Conservation (phyloP, 2,888 invertebrate genomes). For the Drosophila merina region DNA sequence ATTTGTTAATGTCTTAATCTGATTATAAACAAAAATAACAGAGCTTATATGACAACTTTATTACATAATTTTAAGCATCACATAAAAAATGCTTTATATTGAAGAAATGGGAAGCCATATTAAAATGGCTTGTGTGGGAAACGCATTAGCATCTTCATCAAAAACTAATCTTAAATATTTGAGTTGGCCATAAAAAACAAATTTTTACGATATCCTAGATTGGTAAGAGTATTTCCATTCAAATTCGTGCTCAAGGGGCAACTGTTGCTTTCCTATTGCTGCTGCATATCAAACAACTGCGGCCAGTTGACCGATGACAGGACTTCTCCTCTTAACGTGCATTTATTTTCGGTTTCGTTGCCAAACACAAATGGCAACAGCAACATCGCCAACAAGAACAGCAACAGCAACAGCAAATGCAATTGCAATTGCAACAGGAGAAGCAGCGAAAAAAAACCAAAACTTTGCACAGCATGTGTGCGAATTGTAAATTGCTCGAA, state of each 20-base stretch:
- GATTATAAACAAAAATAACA: not conserved
- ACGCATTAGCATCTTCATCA: slow-evolving; percentile 1
- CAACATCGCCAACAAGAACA: not conserved
- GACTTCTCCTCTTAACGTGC: slow-evolving; percentile 63
- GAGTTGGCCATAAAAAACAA: not conserved
- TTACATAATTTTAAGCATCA: not conserved
- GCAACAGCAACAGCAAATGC: slow-evolving; percentile 12
- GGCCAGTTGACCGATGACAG: slow-evolving; percentile 73
- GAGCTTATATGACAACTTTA: not conserved
- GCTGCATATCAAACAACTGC: slow-evolving; percentile 73
- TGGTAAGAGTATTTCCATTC: slow-evolving; percentile 20
- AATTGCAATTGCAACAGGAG: slow-evolving; percentile 21
- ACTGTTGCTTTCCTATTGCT: slow-evolving; percentile 47
- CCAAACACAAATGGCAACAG: slow-evolving; percentile 39
- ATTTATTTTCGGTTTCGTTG: slow-evolving; percentile 76
- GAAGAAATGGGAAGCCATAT: not conserved
- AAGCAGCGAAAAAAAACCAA: not conserved
- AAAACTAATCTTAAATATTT: slow-evolving; percentile 1
- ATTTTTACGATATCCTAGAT: not conserved
- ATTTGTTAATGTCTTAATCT: not conserved
- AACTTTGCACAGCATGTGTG: slow-evolving; percentile 70
- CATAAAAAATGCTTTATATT: not conserved
- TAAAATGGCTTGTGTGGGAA: not conserved
- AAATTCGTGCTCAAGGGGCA: slow-evolving; percentile 53
- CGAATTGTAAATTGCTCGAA: slow-evolving; percentile 73